Percentiles rank a stretch among this genome's conserved stretches.
Evolutionary conservation across 2,797 vertebrate species (phyloP).

Genomic region (Syndactyla subalaris): DNA sequence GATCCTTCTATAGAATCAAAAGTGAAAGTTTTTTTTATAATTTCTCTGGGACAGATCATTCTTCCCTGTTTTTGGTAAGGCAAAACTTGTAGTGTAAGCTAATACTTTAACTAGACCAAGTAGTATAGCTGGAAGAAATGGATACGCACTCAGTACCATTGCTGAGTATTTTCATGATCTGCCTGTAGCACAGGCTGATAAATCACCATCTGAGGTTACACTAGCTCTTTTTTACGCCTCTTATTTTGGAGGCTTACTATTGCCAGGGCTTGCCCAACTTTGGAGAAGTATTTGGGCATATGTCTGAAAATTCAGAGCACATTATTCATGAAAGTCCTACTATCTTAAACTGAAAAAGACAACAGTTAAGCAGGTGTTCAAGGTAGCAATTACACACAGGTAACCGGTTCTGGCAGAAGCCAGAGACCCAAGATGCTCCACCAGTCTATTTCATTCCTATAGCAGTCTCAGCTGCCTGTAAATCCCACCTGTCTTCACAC

Average conservation of each 20-base stretch:
- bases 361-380: neutral
- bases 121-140: neutral
- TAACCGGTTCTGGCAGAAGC: neutral
- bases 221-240: neutral
- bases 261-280: neutral
- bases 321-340: neutral
- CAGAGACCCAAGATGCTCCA: neutral
- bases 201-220: neutral
- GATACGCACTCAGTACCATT: neutral
- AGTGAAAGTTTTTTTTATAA: neutral
- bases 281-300: neutral
- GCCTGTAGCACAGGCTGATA: neutral
- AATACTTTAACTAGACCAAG: slow-evolving; percentile 10
- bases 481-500: neutral
- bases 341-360: neutral
- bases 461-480: neutral
- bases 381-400: neutral
- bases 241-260: neutral
- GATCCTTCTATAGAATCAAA: neutral
- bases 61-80: neutral
- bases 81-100: neutral
- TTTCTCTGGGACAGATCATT: neutral
- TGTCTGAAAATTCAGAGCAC: neutral
- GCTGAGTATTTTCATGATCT: neutral
- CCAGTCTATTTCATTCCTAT: neutral